Evolutionary conservation across 2,888 invertebrate species (phyloP).

Genomic region (Chalcosyrphus nemorum): DNA sequence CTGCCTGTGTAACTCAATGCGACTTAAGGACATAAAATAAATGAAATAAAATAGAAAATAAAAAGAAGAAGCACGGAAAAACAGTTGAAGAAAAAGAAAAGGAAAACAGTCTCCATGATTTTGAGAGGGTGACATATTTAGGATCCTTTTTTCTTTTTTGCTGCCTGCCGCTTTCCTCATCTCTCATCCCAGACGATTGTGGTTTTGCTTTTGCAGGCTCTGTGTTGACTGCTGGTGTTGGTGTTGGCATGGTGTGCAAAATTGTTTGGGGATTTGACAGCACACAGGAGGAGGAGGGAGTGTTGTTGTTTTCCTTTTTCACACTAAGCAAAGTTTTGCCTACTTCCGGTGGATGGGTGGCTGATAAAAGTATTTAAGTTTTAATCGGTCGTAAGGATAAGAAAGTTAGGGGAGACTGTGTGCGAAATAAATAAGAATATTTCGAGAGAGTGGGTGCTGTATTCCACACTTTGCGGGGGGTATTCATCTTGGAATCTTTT

Average conservation of each 20-base stretch:
- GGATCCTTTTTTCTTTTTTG: constrained; percentile 19
- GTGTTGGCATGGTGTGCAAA: constrained; percentile 49
- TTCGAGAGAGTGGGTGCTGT: not conserved
- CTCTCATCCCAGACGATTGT: constrained; percentile 35
- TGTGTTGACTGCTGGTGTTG: constrained; percentile 15
- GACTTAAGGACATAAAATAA: constrained; percentile 32
- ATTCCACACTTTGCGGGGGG: not conserved
- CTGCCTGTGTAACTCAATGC: constrained; percentile 55
- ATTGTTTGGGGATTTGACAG: constrained; percentile 10
- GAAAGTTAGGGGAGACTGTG: constrained; percentile 17
- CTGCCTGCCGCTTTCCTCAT: not conserved
- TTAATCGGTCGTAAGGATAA: constrained; percentile 54
- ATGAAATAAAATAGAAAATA: constrained; percentile 29
- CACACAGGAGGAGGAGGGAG: not conserved
- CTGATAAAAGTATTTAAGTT: constrained; percentile 62
- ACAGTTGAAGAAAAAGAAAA: constrained; percentile 12
- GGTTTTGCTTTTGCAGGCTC: constrained; percentile 34
- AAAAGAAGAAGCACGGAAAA: not conserved
- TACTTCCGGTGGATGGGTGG: constrained; percentile 12
- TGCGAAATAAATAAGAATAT: not conserved
- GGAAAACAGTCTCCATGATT: constrained; percentile 15
- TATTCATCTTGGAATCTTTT: constrained; percentile 20
- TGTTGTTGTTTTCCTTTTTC: constrained; percentile 46
- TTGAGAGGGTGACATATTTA: constrained; percentile 50
- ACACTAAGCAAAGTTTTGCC: constrained; percentile 44